These are phyloP conservation scores for Ramphastos sulfuratus DNA, from an alignment of 2,113 vertebrate genomes.

Conservation along the genomic window DNA sequence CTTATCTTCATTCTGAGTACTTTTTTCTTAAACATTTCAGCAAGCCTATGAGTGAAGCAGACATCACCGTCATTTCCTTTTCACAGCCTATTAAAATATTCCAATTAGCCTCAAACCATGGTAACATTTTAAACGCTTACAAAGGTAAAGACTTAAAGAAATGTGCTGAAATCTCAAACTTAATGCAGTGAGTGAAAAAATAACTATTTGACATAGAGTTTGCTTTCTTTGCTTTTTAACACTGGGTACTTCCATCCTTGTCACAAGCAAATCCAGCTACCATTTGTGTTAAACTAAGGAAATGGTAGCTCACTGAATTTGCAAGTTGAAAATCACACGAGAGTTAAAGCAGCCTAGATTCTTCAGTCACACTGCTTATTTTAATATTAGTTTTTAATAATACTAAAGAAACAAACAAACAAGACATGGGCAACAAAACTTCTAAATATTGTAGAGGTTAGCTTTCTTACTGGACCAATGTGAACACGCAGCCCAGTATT, in stretches of 20 bases:
- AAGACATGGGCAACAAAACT: not conserved
- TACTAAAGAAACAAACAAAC: not conserved
- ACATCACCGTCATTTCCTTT: too few relatives aligned
- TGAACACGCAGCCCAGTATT: not conserved
- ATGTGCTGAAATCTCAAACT: not conserved
- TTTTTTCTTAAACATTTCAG: too few relatives aligned
- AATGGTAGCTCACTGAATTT: not conserved
- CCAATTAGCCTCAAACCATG: too few relatives aligned
- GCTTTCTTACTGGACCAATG: not conserved
- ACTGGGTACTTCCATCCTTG: not conserved
- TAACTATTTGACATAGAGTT: not conserved
- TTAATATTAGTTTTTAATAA: not conserved
- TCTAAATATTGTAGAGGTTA: not conserved
- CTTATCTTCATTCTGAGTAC: too few relatives aligned
- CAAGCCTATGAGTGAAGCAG: too few relatives aligned
- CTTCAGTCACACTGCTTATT: not conserved
- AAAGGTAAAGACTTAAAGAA: not conserved
- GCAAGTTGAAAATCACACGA: not conserved
- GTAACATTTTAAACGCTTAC: not conserved
- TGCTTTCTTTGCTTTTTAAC: not conserved
- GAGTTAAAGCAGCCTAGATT: not conserved
- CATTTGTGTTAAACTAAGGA: not conserved
- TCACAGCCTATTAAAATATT: too few relatives aligned
- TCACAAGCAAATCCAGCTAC: not conserved
- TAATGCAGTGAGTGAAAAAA: not conserved